A percentile compares a stretch with the other conserved stretches of the same genome.
Evolutionary conservation across 1,140 invertebrate species (phyloP).

Genomic region (Nephila pilipes): DNA sequence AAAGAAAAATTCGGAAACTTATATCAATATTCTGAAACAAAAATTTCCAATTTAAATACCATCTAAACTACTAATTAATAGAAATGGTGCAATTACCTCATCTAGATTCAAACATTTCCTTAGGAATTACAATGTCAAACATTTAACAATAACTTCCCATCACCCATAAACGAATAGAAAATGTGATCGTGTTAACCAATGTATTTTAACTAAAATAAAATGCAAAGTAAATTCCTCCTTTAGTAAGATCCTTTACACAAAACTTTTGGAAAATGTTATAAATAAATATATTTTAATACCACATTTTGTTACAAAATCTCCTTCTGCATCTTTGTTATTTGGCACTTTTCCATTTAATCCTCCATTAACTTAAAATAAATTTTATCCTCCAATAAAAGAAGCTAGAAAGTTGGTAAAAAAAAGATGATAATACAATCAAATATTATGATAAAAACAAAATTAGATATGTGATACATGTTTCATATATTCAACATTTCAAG

Average conservation of each 20-base stretch:
- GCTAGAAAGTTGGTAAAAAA: too few species aligned
- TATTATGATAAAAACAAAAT: too few species aligned
- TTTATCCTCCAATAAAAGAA: too few species aligned
- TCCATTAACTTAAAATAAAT: not conserved
- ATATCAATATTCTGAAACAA: too few species aligned
- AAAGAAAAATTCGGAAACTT: constrained; percentile 21
- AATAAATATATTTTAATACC: not conserved
- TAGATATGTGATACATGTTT: not conserved
- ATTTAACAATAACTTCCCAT: too few species aligned
- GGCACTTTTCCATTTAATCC: not conserved
- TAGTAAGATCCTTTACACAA: not conserved
- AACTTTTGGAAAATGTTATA: not conserved
- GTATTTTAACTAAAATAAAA: not conserved
- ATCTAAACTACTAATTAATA: too few species aligned
- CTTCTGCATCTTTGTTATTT: not conserved
- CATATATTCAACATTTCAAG: not conserved
- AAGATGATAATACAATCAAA: too few species aligned
- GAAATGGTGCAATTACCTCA: too few species aligned
- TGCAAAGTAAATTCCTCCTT: not conserved
- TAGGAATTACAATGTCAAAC: too few species aligned
- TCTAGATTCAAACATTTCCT: too few species aligned
- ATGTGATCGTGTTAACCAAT: not conserved
- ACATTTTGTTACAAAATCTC: not conserved
- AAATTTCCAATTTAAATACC: too few species aligned
- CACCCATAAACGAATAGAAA: too few species aligned